These are phyloP conservation scores for Delia radicum DNA, from an alignment of 1,140 invertebrate genomes.

Conservation along the genomic window DNA sequence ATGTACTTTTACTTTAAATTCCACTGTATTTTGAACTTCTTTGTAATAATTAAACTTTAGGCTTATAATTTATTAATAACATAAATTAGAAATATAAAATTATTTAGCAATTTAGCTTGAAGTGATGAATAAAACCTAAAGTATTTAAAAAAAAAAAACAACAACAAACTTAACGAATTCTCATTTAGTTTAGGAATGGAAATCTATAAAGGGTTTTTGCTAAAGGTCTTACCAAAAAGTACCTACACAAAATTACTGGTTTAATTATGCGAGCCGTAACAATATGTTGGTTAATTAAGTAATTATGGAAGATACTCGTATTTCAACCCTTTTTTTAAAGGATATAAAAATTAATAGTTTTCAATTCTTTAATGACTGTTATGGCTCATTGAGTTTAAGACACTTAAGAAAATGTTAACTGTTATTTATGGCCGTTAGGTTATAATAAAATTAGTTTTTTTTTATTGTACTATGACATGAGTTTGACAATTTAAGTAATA, in stretches of 20 bases:
- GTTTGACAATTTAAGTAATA: not conserved
- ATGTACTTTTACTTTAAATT: not conserved
- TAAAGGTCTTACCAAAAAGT: too few relatives aligned
- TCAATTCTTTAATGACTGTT: not conserved
- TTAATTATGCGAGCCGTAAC: too few relatives aligned
- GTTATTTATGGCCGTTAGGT: not conserved
- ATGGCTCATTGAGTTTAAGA: not conserved
- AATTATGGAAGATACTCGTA: not conserved
- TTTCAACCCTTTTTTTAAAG: not conserved
- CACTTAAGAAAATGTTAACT: not conserved
- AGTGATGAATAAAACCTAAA: not conserved
- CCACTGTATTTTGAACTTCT: too few relatives aligned
- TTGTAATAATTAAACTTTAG: too few relatives aligned
- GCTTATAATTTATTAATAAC: not conserved
- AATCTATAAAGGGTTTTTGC: too few relatives aligned
- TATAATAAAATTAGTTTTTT: not conserved
- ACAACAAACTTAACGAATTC: not conserved
- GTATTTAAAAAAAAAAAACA: not conserved
- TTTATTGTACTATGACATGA: not conserved
- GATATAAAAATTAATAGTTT: not conserved
- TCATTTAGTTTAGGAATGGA: not conserved
- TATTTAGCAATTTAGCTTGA: not conserved
- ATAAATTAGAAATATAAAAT: too few relatives aligned
- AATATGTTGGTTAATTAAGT: not conserved
- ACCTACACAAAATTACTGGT: too few relatives aligned